These are phyloP conservation scores for Acromyrmex charruanus DNA, from an alignment of 1,140 invertebrate species.

Conservation along the genomic window DNA sequence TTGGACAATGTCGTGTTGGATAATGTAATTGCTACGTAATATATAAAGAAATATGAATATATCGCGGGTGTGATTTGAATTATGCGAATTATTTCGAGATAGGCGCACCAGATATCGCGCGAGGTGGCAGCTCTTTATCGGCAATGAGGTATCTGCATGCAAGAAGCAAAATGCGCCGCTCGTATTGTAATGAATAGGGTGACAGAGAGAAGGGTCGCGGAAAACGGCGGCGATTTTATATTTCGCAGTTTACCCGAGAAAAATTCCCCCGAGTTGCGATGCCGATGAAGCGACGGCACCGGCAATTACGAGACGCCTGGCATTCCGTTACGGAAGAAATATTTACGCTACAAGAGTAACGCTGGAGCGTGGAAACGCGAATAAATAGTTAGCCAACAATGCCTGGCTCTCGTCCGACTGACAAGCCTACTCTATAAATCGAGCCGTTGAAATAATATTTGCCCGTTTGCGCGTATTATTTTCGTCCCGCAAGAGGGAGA, in stretches of 20 bases:
- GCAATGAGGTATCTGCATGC: slow-evolving; percentile 57
- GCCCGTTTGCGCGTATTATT: slow-evolving; percentile 70
- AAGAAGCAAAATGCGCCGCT: slow-evolving; percentile 10
- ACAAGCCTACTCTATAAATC: slow-evolving; percentile 77
- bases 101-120: slow-evolving; percentile 17
- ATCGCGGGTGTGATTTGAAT: slow-evolving; percentile 28
- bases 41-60: slow-evolving; percentile 43
- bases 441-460: slow-evolving; percentile 75
- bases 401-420: slow-evolving; percentile 80
- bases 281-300: neutral
- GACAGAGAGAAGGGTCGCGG: neutral
- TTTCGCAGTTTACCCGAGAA: neutral
- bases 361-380: slow-evolving; percentile 39
- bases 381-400: slow-evolving; percentile 76
- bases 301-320: slow-evolving; percentile 56
- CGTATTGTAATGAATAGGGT: neutral
- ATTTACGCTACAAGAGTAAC: slow-evolving; percentile 45
- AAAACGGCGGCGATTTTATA: slow-evolving; percentile 33
- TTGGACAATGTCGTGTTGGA: neutral
- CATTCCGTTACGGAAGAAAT: slow-evolving; percentile 57
- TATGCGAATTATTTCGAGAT: slow-evolving; percentile 50
- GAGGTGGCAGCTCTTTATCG: slow-evolving; percentile 25
- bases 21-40: slow-evolving; percentile 30
- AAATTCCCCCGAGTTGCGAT: slow-evolving; percentile 24
- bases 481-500: slow-evolving; percentile 41